A percentile compares a stretch with the other conserved stretches of the same genome.
Evolutionary conservation across 2,888 invertebrate species (phyloP).

Genomic region (Cistogaster globosa): DNA sequence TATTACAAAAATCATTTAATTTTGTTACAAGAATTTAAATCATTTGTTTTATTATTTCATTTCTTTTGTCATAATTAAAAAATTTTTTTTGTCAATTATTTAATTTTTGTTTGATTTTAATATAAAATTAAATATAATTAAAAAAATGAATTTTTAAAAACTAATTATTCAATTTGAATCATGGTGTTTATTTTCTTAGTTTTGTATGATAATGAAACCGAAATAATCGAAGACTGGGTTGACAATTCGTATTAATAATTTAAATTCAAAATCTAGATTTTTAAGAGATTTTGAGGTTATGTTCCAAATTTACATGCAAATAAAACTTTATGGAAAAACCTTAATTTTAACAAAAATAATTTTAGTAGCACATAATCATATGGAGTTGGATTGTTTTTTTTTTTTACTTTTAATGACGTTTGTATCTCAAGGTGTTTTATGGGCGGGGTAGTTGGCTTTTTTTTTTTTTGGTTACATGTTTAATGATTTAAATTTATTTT

Average conservation of each 20-base stretch:
- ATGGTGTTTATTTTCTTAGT: background rate
- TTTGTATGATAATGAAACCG: background rate
- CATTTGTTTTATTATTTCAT: background rate
- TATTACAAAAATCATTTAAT: conserved; percentile 56
- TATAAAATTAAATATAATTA: background rate
- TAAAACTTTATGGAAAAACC: background rate
- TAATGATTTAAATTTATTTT: conserved; percentile 41
- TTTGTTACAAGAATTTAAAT: conserved; percentile 64
- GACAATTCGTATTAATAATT: background rate
- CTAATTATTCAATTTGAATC: background rate
- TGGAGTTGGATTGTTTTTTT: conserved; percentile 4
- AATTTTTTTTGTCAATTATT: background rate
- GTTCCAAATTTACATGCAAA: background rate
- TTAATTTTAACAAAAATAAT: no score
- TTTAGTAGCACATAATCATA: background rate
- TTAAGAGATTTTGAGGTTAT: conserved; percentile 1
- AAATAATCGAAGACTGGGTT: no score
- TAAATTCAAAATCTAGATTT: background rate
- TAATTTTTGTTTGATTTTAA: background rate
- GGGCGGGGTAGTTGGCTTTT: conserved; percentile 69
- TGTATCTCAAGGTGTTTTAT: conserved; percentile 70
- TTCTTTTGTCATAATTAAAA: background rate
- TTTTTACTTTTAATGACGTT: conserved; percentile 52
- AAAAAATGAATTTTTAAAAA: background rate
- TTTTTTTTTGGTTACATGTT: conserved; percentile 47